phyloP scores from a whole-genome alignment of 1,140 invertebrate species.

The Scylla paramamosain region DNA sequence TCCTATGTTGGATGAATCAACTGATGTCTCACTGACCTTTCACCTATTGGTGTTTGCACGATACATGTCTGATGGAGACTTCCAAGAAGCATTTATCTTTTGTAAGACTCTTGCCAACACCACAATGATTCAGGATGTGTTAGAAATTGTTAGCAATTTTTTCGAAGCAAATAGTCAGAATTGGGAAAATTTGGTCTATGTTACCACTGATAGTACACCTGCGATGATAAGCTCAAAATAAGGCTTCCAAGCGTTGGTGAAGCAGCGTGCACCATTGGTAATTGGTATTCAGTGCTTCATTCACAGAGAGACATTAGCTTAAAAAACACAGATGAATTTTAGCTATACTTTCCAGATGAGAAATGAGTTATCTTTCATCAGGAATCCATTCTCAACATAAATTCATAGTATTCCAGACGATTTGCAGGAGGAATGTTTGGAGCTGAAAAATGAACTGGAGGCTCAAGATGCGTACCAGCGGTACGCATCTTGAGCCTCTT shows the following conservation, averaged over 20 bases:
- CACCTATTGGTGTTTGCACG: slow-evolving; percentile 24
- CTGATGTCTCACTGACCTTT: slow-evolving; percentile 29
- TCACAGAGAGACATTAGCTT: slow-evolving; percentile 33
- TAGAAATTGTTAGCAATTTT: slow-evolving; percentile 58
- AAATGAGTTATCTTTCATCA: slow-evolving; percentile 36
- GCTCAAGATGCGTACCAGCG: slow-evolving; percentile 28
- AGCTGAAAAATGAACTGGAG: neutral
- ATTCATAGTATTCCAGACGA: neutral
- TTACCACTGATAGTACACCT: slow-evolving; percentile 21
- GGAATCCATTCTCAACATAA: neutral
- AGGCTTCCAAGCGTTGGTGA: slow-evolving; percentile 40
- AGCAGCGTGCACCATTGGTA: slow-evolving; percentile 38
- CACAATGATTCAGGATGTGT: neutral
- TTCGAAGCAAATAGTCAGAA: slow-evolving; percentile 22
- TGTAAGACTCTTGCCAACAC: neutral
- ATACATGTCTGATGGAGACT: slow-evolving; percentile 33
- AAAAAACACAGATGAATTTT: slow-evolving; percentile 38
- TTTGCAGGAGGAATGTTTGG: slow-evolving; percentile 40
- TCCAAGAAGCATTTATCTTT: slow-evolving; percentile 31
- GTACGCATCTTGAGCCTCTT: too few relatives aligned
- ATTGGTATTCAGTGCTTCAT: neutral
- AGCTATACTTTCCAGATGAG: slow-evolving; percentile 36
- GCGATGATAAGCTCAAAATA: slow-evolving; percentile 8
- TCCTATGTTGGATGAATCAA: neutral
- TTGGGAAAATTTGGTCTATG: slow-evolving; percentile 40